phyloP scores from a whole-genome alignment of 1,140 invertebrate genomes.

The Probaryconus sp. region DNA sequence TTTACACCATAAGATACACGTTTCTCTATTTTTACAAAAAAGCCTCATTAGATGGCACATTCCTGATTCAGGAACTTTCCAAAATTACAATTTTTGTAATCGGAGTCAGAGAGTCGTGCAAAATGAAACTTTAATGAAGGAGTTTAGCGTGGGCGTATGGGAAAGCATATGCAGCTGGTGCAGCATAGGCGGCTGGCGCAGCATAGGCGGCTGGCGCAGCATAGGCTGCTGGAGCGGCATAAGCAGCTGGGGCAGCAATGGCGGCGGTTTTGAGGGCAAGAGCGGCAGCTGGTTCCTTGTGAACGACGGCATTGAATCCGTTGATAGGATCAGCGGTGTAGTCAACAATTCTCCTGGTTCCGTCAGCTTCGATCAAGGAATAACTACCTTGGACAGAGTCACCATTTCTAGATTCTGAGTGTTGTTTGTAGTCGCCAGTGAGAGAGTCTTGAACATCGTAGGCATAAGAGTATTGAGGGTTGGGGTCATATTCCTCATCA shows the following conservation, averaged over 20 bases:
- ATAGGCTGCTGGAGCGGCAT: conserved; percentile 20
- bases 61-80: conserved; percentile 39
- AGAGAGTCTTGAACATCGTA: conserved; percentile 79
- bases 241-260: conserved; percentile 13
- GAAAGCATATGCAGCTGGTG: conserved; percentile 20
- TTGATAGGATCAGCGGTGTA: conserved; percentile 68
- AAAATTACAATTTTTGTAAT: conserved; percentile 14
- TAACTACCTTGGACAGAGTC: conserved; percentile 76
- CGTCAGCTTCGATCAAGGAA: conserved; percentile 65
- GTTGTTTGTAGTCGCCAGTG: conserved; percentile 81
- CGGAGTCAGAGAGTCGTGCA: background rate
- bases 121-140: conserved; percentile 16
- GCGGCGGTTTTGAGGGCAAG: conserved; percentile 48
- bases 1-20: conserved; percentile 28
- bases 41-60: background rate
- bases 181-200: conserved; percentile 58
- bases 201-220: conserved; percentile 30
- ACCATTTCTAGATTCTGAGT: conserved; percentile 81
- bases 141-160: conserved; percentile 41
- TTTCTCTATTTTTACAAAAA: conserved; percentile 5
- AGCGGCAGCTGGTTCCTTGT: conserved; percentile 61
- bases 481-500: conserved; percentile 69
- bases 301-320: conserved; percentile 69
- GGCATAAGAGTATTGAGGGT: conserved; percentile 78
- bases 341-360: conserved; percentile 62